Base-by-base conservation (phyloP, 1,140 invertebrate species). In the Oncopodura yosiiana region DNA sequence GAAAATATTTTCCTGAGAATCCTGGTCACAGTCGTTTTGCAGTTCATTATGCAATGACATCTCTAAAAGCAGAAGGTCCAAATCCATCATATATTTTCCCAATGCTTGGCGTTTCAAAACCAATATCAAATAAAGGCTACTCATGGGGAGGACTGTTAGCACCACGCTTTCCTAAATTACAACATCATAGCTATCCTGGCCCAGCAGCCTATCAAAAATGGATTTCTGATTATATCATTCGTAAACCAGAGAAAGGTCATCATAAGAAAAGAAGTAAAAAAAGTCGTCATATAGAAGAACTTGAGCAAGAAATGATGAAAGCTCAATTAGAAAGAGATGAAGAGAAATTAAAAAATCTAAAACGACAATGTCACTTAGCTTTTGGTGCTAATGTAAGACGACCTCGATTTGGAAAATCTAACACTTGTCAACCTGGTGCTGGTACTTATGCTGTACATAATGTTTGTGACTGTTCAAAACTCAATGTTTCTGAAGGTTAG, bases 1-100 rank as follows among this genome's bases (percentile, higher is more conserved):
- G 53, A 16, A 30, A 49, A 29, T 55, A 49, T 32, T 55, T 38
- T 21, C 53, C 44, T 4, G 53, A 55, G 24, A 39, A 38, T 16
- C 45, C 45, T 3, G 52, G 52, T 37, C 52, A 54, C 26, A 14
- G 42, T 3, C 30, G 37, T 19, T 8, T 54, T 18, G 52, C 16
- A 8, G 38, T 43, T 14, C 26, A 36, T 16, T 53, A 46, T 43
- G 16, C 36, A 12, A 30, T 32, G 29, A 46, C 19, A 3, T 24
- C 9, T n/a, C 9, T 8, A 6, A 49, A 32, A 21, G 45, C 19
- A 2, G 44, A 55, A 16, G 38, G 26, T 2, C 53, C 53, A 30
- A 49, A 49, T 38, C 53, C 53, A 5, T 39, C 6, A 12, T 55
- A 55, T 32, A 23, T 29, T 4, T 21, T 32, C 6, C 43, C 45